Evolutionary conservation across 1,140 invertebrate genomes (phyloP).

Genomic region (Limonius californicus): DNA sequence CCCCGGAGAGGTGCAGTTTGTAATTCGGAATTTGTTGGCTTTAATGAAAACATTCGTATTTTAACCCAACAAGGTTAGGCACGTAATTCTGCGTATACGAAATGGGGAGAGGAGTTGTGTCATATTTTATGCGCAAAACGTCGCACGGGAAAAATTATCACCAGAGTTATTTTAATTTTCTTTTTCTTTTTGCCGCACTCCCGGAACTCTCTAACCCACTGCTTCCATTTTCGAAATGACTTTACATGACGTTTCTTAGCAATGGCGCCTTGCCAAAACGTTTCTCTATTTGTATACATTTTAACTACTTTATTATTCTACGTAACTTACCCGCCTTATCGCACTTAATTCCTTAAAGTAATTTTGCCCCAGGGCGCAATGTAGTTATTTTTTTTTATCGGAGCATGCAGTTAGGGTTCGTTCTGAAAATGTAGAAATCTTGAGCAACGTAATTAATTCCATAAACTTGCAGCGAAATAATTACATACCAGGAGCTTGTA

Average conservation of each 20-base stretch:
- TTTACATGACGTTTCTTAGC: conserved; percentile 4
- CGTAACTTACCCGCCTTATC: too few species aligned
- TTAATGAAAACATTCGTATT: not conserved
- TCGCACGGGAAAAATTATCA: conserved; percentile 8
- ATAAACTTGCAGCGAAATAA: too few species aligned
- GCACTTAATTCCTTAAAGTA: too few species aligned
- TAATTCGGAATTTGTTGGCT: not conserved
- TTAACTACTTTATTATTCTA: not conserved
- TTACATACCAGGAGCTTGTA: too few species aligned
- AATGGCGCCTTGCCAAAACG: conserved; percentile 2
- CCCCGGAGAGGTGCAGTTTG: too few species aligned
- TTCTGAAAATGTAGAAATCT: too few species aligned
- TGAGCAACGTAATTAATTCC: too few species aligned
- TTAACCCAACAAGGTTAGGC: not conserved
- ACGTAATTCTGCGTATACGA: not conserved
- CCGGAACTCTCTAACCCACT: conserved; percentile 1
- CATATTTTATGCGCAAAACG: conserved; percentile 6
- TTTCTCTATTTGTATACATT: not conserved
- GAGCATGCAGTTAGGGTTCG: too few species aligned
- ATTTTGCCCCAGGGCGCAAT: too few species aligned
- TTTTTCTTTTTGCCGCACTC: conserved; percentile 5
- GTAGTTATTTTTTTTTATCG: too few species aligned
- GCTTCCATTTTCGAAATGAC: conserved; percentile 11
- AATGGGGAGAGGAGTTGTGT: not conserved
- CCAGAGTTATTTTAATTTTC: conserved; percentile 8